Evolutionary conservation across 2,113 vertebrate species (phyloP), one percentile per base, ranked within the genome.

Genomic region (Bubalus kerabau): DNA sequence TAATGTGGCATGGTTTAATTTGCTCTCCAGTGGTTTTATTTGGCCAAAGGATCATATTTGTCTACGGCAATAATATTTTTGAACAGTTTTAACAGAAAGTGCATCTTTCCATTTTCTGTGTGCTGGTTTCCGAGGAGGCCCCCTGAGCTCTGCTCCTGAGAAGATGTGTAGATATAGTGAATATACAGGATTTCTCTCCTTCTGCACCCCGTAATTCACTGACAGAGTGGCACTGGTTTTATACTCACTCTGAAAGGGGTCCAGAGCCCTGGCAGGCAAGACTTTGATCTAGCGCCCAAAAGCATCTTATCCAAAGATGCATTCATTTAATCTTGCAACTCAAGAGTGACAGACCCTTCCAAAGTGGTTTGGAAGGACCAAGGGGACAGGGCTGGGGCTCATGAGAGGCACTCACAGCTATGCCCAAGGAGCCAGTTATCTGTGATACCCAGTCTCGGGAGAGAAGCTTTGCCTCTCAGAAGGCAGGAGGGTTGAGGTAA

Each of bases 321-420:
- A 90, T 96, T 96, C 93, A 96, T 87, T 98, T 94, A 80, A 97
- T 96, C 97, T 97, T 98, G 95, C 97, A 96, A 97, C 80, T 96
- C 97, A 97, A 98, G 95, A 96, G 67, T 80, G 46, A 94, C 43
- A 5, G 57, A 80, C 43, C 17, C 46, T 97, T 92, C 30, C 91
- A 43, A 48, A 94, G 96, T 62, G 54, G 56, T 60, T 87, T 46
- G 83, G 48, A 87, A 80, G 57, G 32, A 82, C 67, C 26, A 12
- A 59, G 80, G 81, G 80, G 40, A 62, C 84, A 62, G 40, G 23
- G 5, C 5, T 62, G 87, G 71, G 48, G 85, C 85, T 7, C 52
- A 32, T 0, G 16, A 90, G 43, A 92, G 84, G 91, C 40, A 16
- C 52, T 7, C 21, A 4, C 10, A 52, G 48, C 12, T 50, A 13